Base-by-base conservation (phyloP, 2,888 invertebrate genomes). In the Clusia tigrina region DNA sequence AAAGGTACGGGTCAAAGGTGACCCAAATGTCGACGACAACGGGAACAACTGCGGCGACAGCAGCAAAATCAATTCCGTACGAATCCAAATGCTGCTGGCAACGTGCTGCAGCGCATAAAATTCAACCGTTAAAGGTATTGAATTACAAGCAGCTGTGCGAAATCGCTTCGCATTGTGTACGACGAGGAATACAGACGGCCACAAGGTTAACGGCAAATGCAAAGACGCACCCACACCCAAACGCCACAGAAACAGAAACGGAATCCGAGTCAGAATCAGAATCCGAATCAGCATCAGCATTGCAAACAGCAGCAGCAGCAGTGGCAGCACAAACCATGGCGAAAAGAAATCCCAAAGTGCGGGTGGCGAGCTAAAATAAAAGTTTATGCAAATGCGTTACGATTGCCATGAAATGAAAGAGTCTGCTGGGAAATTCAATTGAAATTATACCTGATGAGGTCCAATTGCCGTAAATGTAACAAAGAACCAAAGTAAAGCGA, bases 331-430 rank as follows among this genome's bases (percentile, higher is more conserved):
- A 48, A 48, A 9, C 48, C 18, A 22, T 48, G 15, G 22, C 48
- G 5, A n/a, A 42, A 3, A 6, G 12, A 18, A 48, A 48, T 48
- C 48, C 48, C 48, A 48, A 48, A 48, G 48, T 48, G 48, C 48
- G 48, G 48, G 48, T 22, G 18, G 73, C 74, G 71, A 75, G 74
- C 72, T 76, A 74, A 76, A 74, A 76, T 75, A 75, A 75, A 75
- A 75, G 74, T 74, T 74, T 74, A 74, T 74, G 74, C 76, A 74
- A 74, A 74, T 74, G 74, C 66, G 76, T 71, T 72, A 74, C 76
- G 74, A 73, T 74, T 71, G 74, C 75, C 76, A 73, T 76, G 74
- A 75, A 76, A 74, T 76, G 76, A 75, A 75, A 76, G 76, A 72
- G 76, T 76, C 74, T 60, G 53, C 73, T 71, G 65, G 73, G 71